phyloP scores from a whole-genome alignment of 2,888 invertebrate species.

The Stenodema calcarata region DNA sequence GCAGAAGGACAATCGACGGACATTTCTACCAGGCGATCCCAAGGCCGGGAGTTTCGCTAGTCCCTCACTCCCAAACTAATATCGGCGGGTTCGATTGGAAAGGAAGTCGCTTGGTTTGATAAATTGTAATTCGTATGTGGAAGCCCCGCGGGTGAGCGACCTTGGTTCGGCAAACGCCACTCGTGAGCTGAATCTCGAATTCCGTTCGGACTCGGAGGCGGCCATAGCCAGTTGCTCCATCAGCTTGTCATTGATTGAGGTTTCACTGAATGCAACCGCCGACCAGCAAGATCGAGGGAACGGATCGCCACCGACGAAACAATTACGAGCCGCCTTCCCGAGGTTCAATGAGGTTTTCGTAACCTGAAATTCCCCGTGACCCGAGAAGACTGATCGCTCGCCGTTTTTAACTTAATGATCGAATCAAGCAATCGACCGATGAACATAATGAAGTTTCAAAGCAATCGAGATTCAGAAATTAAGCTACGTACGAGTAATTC shows the following conservation, averaged over 20 bases:
- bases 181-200: not conserved
- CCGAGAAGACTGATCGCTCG: not conserved
- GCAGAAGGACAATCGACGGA: too few relatives aligned
- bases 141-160: constrained; percentile 12
- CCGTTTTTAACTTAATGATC: not conserved
- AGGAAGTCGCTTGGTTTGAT: constrained; percentile 6
- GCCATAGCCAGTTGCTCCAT: not conserved
- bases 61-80: not conserved
- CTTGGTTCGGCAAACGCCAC: not conserved
- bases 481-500: not conserved
- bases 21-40: too few relatives aligned
- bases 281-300: not conserved
- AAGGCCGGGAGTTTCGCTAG: not conserved
- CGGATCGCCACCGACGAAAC: not conserved
- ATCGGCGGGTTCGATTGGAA: not conserved
- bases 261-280: not conserved
- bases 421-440: not conserved
- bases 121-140: constrained; percentile 16
- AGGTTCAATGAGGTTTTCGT: not conserved
- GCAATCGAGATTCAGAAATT: not conserved
- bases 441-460: too few relatives aligned
- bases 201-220: not conserved
- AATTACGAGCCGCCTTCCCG: not conserved
- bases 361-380: not conserved
- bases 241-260: not conserved